A percentile compares a stretch with the other conserved stretches of the same genome.
phyloP scores from a whole-genome alignment of 2,888 invertebrate genomes.

The Chrysolina americana region DNA sequence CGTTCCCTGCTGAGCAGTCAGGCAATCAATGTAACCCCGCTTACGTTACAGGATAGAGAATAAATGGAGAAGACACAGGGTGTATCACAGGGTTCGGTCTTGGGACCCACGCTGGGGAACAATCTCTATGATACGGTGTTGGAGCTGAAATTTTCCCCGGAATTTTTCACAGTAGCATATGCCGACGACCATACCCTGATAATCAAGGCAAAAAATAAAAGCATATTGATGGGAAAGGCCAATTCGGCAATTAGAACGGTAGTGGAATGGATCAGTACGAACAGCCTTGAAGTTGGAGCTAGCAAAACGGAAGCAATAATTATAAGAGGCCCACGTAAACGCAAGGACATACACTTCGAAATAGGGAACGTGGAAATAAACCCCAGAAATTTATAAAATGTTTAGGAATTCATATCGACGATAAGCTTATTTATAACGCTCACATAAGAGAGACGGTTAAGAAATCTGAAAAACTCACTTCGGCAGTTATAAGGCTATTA shows the following conservation, averaged over 20 bases:
- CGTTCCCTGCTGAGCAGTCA: too few species aligned
- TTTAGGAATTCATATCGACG: too few species aligned
- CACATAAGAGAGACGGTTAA: too few species aligned
- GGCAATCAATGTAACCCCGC: too few species aligned
- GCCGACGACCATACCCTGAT: slow-evolving; percentile 39
- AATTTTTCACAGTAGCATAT: slow-evolving; percentile 23
- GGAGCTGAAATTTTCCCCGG: not conserved
- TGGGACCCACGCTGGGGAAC: slow-evolving; percentile 34
- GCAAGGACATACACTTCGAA: slow-evolving; percentile 20
- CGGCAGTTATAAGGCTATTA: too few species aligned
- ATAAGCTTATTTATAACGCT: too few species aligned
- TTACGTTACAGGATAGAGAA: too few species aligned
- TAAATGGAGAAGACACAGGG: not conserved
- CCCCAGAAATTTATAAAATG: not conserved
- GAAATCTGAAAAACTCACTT: too few species aligned
- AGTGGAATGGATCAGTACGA: slow-evolving; percentile 15
- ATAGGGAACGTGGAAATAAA: not conserved
- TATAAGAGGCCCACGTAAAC: slow-evolving; percentile 21
- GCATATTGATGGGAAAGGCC: not conserved
- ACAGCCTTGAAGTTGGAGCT: slow-evolving; percentile 18
- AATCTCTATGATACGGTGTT: slow-evolving; percentile 33
- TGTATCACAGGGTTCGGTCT: slow-evolving; percentile 36
- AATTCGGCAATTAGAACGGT: not conserved
- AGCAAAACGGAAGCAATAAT: slow-evolving; percentile 38
- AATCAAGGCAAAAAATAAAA: not conserved